Percentiles rank a stretch among this genome's conserved stretches.
phyloP scores from a whole-genome alignment of 2,888 invertebrate species.

The Imbricaverruca yamaguchii region DNA sequence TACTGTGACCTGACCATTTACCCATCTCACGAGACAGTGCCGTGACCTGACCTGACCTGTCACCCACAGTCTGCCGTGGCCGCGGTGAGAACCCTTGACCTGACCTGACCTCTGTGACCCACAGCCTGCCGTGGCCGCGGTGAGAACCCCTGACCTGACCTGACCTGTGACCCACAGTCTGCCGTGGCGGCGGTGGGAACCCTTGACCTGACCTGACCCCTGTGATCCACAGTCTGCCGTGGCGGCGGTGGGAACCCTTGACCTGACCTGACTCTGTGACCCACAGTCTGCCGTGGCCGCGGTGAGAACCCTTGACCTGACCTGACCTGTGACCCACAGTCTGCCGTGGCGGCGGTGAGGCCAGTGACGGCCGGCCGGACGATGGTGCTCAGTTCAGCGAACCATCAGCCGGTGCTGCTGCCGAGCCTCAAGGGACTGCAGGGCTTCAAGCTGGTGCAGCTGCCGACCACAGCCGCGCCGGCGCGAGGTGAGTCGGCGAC shows the following conservation, averaged over 20 bases:
- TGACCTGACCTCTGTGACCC: too few relatives aligned
- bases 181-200: too few relatives aligned
- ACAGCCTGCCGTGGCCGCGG: neutral
- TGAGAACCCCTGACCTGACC: too few relatives aligned
- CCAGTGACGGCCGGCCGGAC: neutral
- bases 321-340: too few relatives aligned
- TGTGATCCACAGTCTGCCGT: neutral
- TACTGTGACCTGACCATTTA: too few relatives aligned
- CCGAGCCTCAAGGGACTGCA: neutral
- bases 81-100: too few relatives aligned
- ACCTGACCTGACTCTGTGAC: too few relatives aligned
- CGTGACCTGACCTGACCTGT: too few relatives aligned
- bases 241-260: too few relatives aligned
- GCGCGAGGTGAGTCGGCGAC: neutral
- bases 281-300: neutral
- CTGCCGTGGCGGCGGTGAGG: neutral
- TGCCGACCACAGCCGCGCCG: neutral
- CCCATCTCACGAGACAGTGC: too few relatives aligned
- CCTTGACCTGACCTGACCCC: too few relatives aligned
- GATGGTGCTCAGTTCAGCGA: neutral
- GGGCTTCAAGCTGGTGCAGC: conserved; percentile 14
- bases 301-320: neutral
- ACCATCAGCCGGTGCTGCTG: neutral
- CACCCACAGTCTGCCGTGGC: neutral
- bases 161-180: too few relatives aligned